These are phyloP conservation scores for Nemoura dubitans DNA, from an alignment of 2,888 invertebrate genomes.

Conservation along the genomic window DNA sequence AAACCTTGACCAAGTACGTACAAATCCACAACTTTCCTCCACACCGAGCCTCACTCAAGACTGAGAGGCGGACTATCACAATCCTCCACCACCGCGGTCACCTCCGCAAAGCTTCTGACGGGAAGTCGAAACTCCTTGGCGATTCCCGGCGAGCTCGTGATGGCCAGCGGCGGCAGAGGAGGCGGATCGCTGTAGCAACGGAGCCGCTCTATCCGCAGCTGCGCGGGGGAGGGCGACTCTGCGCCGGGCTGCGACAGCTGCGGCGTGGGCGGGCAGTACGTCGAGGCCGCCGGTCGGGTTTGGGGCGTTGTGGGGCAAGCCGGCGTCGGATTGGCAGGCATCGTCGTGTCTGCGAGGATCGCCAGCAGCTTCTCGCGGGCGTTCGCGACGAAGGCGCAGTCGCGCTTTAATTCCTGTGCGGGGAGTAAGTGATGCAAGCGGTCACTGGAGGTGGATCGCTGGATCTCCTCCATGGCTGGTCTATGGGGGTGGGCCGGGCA, in stretches of 20 bases:
- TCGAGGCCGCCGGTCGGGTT: slow-evolving; percentile 28
- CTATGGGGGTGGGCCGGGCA: no score
- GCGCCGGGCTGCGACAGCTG: slow-evolving; percentile 47
- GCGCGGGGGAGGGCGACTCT: slow-evolving; percentile 52
- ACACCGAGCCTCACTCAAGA: slow-evolving; percentile 27
- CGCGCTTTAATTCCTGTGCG: slow-evolving; percentile 53
- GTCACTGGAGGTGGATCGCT: not conserved
- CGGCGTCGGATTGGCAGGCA: not conserved
- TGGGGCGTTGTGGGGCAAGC: not conserved
- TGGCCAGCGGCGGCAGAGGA: slow-evolving; percentile 63
- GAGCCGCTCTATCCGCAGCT: slow-evolving; percentile 61
- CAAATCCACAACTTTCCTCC: no score
- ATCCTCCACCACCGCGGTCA: not conserved
- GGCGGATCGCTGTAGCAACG: slow-evolving; percentile 67
- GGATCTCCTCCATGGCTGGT: no score
- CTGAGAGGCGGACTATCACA: slow-evolving; percentile 45
- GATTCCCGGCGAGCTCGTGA: not conserved
- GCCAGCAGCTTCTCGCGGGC: slow-evolving; percentile 32
- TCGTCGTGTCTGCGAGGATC: slow-evolving; percentile 7
- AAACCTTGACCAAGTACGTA: no score
- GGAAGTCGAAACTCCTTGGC: slow-evolving; percentile 44
- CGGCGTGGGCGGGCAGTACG: slow-evolving; percentile 40
- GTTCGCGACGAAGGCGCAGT: slow-evolving; percentile 53
- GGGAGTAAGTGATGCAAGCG: not conserved
- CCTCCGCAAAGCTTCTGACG: not conserved